phyloP scores from a whole-genome alignment of 2,888 invertebrate species.

The Diloba caeruleocephala region DNA sequence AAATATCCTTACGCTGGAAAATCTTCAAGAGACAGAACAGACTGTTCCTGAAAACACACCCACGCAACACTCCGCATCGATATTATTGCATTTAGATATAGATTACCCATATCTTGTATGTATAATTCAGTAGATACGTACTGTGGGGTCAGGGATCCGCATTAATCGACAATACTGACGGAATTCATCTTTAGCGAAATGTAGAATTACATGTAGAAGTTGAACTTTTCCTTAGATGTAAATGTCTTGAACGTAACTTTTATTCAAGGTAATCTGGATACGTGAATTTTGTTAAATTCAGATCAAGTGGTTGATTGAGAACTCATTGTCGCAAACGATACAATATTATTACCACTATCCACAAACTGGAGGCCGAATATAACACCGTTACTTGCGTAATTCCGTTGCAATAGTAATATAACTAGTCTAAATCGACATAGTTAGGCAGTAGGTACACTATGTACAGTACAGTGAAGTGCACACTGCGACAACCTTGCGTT shows the following conservation, averaged over 20 bases:
- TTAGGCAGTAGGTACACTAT: constrained; percentile 15
- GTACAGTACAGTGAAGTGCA: constrained; percentile 41
- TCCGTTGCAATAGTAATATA: constrained; percentile 25
- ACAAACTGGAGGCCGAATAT: background rate
- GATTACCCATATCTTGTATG: constrained; percentile 32
- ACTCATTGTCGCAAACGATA: constrained; percentile 9
- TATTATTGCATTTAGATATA: constrained; percentile 30
- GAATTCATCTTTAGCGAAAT: constrained; percentile 30
- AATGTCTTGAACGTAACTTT: constrained; percentile 1
- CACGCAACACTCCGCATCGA: constrained; percentile 23
- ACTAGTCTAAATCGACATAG: constrained; percentile 30
- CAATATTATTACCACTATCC: constrained; percentile 11
- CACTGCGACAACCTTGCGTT: constrained; percentile 78
- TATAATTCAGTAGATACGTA: constrained; percentile 40
- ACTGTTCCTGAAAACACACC: constrained; percentile 28
- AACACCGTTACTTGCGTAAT: constrained; percentile 23
- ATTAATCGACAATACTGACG: constrained; percentile 23
- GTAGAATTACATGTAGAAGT: constrained; percentile 16
- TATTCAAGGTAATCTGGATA: constrained; percentile 9
- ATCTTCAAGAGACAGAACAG: too few species aligned
- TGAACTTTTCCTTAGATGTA: constrained; percentile 7
- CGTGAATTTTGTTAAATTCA: constrained; percentile 17
- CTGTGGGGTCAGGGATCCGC: constrained; percentile 32
- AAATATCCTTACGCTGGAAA: constrained; percentile 17
- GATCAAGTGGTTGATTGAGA: constrained; percentile 5